Percentiles rank a stretch among this genome's conserved stretches.
Conservation (phyloP, 1,140 invertebrate genomes). For the Callitettix versicolor region DNA sequence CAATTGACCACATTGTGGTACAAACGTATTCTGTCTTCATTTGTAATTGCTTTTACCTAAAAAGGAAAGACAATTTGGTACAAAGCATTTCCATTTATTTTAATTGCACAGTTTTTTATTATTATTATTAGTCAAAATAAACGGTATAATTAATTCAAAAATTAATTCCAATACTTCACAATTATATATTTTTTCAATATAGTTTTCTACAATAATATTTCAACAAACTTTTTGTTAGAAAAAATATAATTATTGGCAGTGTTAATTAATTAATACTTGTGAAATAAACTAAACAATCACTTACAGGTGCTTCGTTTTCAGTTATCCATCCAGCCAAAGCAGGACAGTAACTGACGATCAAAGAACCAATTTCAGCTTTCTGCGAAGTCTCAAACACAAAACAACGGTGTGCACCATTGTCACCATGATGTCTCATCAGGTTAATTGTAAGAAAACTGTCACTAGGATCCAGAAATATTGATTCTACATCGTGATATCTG, state of each 20-base stretch:
- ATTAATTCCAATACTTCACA: neutral
- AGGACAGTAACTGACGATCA: slow-evolving; percentile 86
- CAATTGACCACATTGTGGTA: slow-evolving; percentile 73
- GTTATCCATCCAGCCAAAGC: slow-evolving; percentile 74
- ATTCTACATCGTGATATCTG: slow-evolving; percentile 76
- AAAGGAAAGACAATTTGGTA: slow-evolving; percentile 25
- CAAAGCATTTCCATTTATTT: neutral
- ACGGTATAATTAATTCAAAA: no score
- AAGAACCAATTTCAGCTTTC: slow-evolving; percentile 82
- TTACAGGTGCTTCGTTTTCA: slow-evolving; percentile 60
- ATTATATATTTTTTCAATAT: neutral
- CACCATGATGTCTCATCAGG: slow-evolving; percentile 42
- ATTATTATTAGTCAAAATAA: neutral
- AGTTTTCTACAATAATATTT: neutral
- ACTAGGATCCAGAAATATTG: slow-evolving; percentile 81
- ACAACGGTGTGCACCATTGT: slow-evolving; percentile 56
- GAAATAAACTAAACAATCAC: no score
- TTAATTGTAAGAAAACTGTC: slow-evolving; percentile 85
- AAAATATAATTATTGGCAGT: no score
- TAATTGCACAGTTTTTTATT: neutral
- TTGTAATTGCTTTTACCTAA: slow-evolving; percentile 56
- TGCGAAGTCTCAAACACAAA: slow-evolving; percentile 87
- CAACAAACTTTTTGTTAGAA: neutral
- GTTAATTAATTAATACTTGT: no score
- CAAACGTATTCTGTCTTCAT: slow-evolving; percentile 68